phyloP scores from a whole-genome alignment of 1,140 invertebrate species.

The Chironomus striatipennis region DNA sequence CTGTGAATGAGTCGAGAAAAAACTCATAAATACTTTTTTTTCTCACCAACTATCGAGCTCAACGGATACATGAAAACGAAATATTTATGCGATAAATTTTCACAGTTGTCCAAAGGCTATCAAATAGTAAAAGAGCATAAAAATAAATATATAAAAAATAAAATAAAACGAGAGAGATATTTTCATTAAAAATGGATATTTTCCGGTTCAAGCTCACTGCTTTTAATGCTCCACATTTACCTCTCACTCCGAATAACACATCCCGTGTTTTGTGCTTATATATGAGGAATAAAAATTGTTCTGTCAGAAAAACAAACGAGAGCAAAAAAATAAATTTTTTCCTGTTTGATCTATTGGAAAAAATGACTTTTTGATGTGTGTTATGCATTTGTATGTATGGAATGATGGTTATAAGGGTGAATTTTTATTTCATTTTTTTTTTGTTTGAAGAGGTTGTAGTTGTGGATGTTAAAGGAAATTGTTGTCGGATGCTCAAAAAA shows the following conservation, averaged over 20 bases:
- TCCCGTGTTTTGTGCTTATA: background rate
- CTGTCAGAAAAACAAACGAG: slow-evolving; percentile 20
- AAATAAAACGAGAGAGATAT: background rate
- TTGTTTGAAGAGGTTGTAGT: background rate
- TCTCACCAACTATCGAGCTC: no score
- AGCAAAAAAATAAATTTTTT: background rate
- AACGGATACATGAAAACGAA: no score
- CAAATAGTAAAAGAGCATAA: background rate
- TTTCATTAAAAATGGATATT: slow-evolving; percentile 10
- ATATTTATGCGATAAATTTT: background rate
- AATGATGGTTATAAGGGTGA: background rate
- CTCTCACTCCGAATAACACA: background rate
- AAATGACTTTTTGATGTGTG: slow-evolving; percentile 20
- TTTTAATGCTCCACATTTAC: background rate
- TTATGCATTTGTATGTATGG: background rate
- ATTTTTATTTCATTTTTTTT: background rate
- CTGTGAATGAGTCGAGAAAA: no score
- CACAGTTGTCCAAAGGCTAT: slow-evolving; percentile 5
- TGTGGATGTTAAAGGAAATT: background rate
- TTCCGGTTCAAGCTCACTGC: background rate
- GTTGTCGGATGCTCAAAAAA: background rate
- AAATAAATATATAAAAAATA: background rate
- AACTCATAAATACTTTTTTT: no score
- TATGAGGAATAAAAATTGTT: background rate
- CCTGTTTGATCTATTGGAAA: slow-evolving; percentile 19